A percentile compares a stretch with the other conserved stretches of the same genome.
Evolutionary conservation across 2,888 invertebrate species (phyloP).

Genomic region (Caenorhabditis imperialis): DNA sequence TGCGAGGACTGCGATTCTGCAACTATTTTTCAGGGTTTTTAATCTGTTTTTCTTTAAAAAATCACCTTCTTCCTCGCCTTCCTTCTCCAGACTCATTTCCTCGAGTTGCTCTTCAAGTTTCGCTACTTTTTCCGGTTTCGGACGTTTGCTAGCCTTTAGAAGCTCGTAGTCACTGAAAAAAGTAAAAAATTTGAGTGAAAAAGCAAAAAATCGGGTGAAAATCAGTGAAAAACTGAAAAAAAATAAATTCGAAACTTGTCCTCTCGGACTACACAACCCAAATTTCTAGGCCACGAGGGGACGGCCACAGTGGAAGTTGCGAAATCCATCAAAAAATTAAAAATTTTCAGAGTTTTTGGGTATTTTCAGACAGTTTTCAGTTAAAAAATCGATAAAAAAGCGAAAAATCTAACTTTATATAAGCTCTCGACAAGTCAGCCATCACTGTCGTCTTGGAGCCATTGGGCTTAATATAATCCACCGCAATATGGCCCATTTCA

Average conservation of each 20-base stretch:
- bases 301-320: neutral
- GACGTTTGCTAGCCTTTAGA: conserved; percentile 26
- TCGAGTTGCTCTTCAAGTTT: conserved; percentile 17
- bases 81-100: conserved; percentile 27
- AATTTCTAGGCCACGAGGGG: neutral
- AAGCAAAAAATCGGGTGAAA: neutral
- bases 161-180: conserved; percentile 45
- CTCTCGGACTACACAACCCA: neutral
- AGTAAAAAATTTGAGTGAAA: neutral
- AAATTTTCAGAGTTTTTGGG: neutral
- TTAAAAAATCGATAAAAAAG: neutral
- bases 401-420: conserved; percentile 25
- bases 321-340: neutral
- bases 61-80: neutral
- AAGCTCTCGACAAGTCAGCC: conserved; percentile 40
- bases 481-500: conserved; percentile 33
- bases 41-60: neutral
- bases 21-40: too few relatives aligned
- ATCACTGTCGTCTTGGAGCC: conserved; percentile 5
- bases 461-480: conserved; percentile 26
- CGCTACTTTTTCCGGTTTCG: conserved; percentile 15
- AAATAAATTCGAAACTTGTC: neutral
- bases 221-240: neutral
- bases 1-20: too few relatives aligned
- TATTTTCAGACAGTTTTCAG: too few relatives aligned